Percentiles rank a stretch among this genome's conserved stretches.
phyloP scores from a whole-genome alignment of 2,113 vertebrate genomes.

The Budorcas taxicolor region DNA sequence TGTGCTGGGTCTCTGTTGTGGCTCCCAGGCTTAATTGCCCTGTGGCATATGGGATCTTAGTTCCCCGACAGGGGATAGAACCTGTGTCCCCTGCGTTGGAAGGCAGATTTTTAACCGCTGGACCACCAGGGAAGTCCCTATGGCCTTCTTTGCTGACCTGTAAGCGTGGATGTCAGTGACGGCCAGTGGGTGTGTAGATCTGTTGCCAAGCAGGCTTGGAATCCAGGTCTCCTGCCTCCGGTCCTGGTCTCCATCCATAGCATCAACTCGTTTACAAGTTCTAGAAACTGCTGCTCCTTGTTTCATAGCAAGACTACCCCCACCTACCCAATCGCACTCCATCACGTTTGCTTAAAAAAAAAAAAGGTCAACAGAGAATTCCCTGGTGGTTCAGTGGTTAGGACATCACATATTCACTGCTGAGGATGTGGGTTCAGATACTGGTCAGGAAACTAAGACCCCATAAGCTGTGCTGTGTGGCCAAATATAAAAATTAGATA shows the following conservation, averaged over 20 bases:
- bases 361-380: background rate
- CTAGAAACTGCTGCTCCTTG: background rate
- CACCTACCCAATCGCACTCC: accelerated
- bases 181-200: background rate
- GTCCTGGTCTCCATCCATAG: background rate
- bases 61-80: background rate
- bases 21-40: background rate
- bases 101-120: background rate
- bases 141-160: no score
- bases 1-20: background rate
- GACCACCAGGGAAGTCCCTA: background rate
- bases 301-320: background rate
- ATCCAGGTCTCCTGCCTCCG: background rate
- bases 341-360: background rate
- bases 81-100: background rate
- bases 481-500: background rate
- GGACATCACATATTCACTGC: background rate
- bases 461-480: background rate
- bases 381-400: background rate
- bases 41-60: background rate
- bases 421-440: background rate
- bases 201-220: background rate
- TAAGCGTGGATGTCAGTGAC: background rate
- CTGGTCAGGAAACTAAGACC: background rate
- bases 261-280: background rate